Evolutionary conservation across 2,113 vertebrate species (phyloP).

Genomic region (Chloropsis hardwickii): DNA sequence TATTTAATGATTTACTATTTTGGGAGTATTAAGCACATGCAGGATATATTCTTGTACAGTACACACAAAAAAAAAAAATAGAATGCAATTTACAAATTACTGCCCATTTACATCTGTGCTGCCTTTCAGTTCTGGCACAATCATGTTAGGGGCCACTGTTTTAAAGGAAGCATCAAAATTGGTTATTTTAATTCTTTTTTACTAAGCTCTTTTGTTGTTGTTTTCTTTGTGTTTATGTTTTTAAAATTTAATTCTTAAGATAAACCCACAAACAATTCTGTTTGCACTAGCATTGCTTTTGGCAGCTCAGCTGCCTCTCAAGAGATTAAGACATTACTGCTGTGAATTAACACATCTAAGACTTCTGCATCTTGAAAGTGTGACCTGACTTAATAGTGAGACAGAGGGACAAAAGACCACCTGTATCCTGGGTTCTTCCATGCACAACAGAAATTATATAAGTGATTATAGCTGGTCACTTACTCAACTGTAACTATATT

Average conservation of each 20-base stretch:
- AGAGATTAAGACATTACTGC: background rate
- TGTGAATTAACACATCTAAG: background rate
- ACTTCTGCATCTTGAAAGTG: background rate
- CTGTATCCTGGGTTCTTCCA: accelerated
- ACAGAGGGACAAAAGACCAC: background rate
- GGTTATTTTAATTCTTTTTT: background rate
- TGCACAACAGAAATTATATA: background rate
- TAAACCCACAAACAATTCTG: background rate
- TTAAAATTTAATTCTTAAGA: background rate
- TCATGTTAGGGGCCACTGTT: background rate
- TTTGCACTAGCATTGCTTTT: background rate
- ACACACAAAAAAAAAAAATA: background rate
- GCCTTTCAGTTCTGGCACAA: background rate
- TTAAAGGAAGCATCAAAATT: background rate
- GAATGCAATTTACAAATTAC: background rate
- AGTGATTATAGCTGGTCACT: background rate
- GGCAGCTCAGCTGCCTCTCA: background rate
- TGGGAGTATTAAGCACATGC: background rate
- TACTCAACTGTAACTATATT: background rate
- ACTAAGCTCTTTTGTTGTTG: background rate
- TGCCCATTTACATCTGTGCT: background rate
- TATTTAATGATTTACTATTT: background rate
- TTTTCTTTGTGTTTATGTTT: background rate
- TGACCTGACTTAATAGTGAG: background rate
- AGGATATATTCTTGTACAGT: background rate